phyloP scores from a whole-genome alignment of 1,140 invertebrate species.

The Drosophila melanica region DNA sequence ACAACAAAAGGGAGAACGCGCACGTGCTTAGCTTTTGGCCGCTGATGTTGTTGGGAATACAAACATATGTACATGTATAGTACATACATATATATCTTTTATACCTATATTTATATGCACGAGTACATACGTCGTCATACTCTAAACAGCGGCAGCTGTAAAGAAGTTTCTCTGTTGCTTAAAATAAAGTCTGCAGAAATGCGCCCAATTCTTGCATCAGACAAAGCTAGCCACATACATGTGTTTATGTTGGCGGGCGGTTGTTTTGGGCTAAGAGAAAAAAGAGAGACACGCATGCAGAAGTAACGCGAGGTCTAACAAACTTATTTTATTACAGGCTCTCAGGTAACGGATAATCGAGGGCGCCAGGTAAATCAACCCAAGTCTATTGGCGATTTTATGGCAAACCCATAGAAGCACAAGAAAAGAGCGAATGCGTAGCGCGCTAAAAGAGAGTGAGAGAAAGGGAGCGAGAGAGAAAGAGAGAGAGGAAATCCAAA shows the following conservation, averaged over 20 bases:
- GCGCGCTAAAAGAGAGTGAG: constrained; percentile 25
- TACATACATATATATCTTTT: no score
- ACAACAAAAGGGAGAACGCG: not conserved
- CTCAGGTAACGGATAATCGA: constrained; percentile 21
- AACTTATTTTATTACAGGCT: constrained; percentile 21
- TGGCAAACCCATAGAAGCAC: constrained; percentile 15
- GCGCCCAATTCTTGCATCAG: constrained; percentile 64
- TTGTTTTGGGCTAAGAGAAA: constrained; percentile 9
- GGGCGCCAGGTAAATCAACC: constrained; percentile 22
- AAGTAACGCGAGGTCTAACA: constrained; percentile 7
- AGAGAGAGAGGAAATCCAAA: constrained; percentile 10
- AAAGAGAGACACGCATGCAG: constrained; percentile 11
- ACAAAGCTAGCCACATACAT: constrained; percentile 19
- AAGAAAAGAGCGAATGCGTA: constrained; percentile 35
- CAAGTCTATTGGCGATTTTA: constrained; percentile 19
- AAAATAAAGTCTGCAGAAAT: constrained; percentile 54
- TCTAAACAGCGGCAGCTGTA: not conserved
- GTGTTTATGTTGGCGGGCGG: not conserved
- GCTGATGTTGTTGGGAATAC: not conserved
- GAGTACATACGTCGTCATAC: not conserved
- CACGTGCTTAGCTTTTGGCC: constrained; percentile 15
- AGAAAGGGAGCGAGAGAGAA: constrained; percentile 8
- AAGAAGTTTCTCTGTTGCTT: constrained; percentile 3
- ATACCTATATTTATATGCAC: no score
- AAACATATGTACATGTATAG: not conserved